Base-by-base conservation (phyloP, 2,113 vertebrate genomes). In the Cyprinodon tularosa region DNA sequence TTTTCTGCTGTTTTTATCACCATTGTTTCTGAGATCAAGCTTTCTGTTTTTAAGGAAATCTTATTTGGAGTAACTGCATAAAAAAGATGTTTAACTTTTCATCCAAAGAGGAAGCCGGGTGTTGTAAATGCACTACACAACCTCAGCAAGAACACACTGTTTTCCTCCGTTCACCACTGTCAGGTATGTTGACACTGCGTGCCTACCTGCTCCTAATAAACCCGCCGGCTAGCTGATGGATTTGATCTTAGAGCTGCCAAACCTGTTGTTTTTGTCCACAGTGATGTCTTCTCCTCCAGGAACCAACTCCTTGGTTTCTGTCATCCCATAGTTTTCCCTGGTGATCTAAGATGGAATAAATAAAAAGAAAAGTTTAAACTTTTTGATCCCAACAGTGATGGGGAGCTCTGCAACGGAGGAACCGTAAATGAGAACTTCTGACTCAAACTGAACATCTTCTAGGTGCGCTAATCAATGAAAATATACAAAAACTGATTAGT, bases 241-340 rank as follows among this genome's bases (percentile, higher is more conserved):
- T 17, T 3, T 4, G 22, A 22, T 7, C n/a, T 60, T n/a, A 60
- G 4, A 22, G 20, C 9, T 12, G n/a, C 3, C 94, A 86, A 60
- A 97, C 98, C 96, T 97, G 86, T 99, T 99, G 50, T 95, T 91
- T 82, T 94, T 96, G 80, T 95, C 94, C 88, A 99, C 98, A 0
- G 91, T 69, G 68, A 97, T 91, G 85, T 77, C 92, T 80, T 98
- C 95, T 85, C 98, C 98, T 68, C 93, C 96, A 1, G 96, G 96
- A 10, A 99, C 62, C 64, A 99, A 93, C 77, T 97, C 95, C 91
- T 96, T 98, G 62, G 97, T 94, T 71, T 98, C 96, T 0, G 94
- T 93, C 78, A 99, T 90, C 7, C 98, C 97, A 8, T 98, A 99
- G 91, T 96, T 96, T 85, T 99, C 97, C 76, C 96, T 95, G 84